Base-by-base conservation (phyloP, 1,140 invertebrate genomes). In the Drosophila sucinea region DNA sequence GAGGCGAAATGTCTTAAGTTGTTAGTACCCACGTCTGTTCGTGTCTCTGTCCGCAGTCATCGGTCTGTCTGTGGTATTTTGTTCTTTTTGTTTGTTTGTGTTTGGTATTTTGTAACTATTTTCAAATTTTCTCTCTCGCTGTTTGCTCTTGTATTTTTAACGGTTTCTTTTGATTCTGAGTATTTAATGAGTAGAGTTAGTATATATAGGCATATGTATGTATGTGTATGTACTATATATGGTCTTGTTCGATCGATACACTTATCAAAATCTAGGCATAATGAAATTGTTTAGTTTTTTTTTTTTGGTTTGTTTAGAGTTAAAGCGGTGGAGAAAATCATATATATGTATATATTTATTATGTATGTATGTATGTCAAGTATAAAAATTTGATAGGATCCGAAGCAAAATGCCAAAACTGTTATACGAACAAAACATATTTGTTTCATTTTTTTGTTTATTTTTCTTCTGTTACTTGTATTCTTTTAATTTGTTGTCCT, bases 1-100 rank as follows among this genome's bases (percentile, higher is more conserved):
- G 79, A 90, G 86, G 86, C 86, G 81, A 86, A 90, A 85, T 80
- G 73, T 90, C 84, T 81, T 85, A 90, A 73, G 73, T 73, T 68
- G 54, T 56, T 32, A 56, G 54, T 56, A 58, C 56, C 56, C 44
- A 51, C 27, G 44, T 23, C 44, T 27, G 44, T 51, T 38, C 35
- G 8, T 38, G 44, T 51, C 44, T 25, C 10, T 51, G 44, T 51
- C 23, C 23, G 2, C 44, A 2, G 57, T 29, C 54, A 30, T 47
- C 55, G 73, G 54, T 65, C 6, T 41, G 27, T 27, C 25, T 38
- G 10, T 41, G 35, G 17, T 29, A 61, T 41, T 25, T 35, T 23
- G 17, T 60, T 41, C 25, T 38, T 4, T 56, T 56, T 33, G 11
- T 60, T 60, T 60, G 29, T 63, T 63, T 41, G 25, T 64, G 47